Percentiles rank a stretch among this genome's conserved stretches.
These are phyloP conservation scores for Rhinogobio ventralis DNA, from an alignment of 2,797 vertebrate genomes.

Conservation along the genomic window DNA sequence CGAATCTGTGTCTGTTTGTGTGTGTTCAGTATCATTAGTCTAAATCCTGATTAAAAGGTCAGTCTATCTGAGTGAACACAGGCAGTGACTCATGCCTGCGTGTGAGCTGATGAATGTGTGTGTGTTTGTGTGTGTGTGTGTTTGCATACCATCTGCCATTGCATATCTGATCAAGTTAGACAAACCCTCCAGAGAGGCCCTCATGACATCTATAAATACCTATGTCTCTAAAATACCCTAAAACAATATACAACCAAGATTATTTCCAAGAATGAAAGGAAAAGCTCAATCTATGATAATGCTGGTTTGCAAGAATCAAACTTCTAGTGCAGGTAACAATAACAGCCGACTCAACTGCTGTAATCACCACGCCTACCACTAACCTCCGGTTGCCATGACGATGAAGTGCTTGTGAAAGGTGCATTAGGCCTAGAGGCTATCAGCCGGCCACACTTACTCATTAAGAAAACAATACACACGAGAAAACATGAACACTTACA, in stretches of 20 bases:
- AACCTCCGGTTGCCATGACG: slow-evolving; percentile 51
- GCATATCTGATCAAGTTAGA: slow-evolving; percentile 42
- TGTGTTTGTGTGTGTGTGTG: slow-evolving; percentile 7
- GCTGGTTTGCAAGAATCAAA: slow-evolving; percentile 15
- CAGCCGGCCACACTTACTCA: background rate
- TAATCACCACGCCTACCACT: slow-evolving; percentile 38
- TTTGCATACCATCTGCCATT: slow-evolving; percentile 44
- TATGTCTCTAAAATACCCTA: slow-evolving; percentile 25
- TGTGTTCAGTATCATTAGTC: slow-evolving; percentile 24
- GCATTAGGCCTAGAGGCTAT: slow-evolving; percentile 40
- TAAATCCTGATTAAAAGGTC: slow-evolving; percentile 43
- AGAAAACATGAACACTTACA: slow-evolving; percentile 14
- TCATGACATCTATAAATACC: slow-evolving; percentile 48
- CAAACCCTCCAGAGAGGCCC: slow-evolving; percentile 10
- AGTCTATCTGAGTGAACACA: slow-evolving; percentile 13
- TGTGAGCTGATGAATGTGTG: background rate
- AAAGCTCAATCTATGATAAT: background rate
- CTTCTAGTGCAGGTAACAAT: slow-evolving; percentile 51
- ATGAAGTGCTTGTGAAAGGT: slow-evolving; percentile 42
- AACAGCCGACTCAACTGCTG: slow-evolving; percentile 25
- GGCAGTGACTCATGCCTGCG: slow-evolving; percentile 17
- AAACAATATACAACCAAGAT: slow-evolving; percentile 3
- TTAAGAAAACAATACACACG: background rate
- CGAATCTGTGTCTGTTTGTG: slow-evolving; percentile 25
- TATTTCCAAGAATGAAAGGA: background rate